These are phyloP conservation scores for Anolis apletophallus DNA, from an alignment of 2,797 vertebrate genomes.

Conservation along the genomic window DNA sequence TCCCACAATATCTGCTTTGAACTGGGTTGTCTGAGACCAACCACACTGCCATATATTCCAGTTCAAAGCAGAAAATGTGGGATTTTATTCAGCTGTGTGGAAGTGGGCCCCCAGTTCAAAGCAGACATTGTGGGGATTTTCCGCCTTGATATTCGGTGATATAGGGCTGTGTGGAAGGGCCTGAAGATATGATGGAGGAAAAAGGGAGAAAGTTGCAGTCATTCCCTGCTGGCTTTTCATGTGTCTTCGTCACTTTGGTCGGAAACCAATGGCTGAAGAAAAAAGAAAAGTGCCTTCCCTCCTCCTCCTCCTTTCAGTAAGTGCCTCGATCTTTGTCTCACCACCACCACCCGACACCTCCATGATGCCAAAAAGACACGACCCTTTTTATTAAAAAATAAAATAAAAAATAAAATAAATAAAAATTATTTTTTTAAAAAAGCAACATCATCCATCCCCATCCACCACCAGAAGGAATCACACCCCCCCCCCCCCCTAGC, in stretches of 20 bases:
- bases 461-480: conserved; percentile 40
- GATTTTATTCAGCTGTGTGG: too few species aligned
- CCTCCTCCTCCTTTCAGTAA: conserved; percentile 51
- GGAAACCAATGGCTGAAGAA: conserved; percentile 40
- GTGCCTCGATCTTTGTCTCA: conserved; percentile 53
- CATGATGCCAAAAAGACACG: conserved; percentile 74
- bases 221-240: conserved; percentile 69
- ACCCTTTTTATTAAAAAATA: conserved; percentile 47
- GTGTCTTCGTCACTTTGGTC: conserved; percentile 71
- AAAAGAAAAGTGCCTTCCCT: conserved; percentile 47
- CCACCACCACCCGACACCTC: conserved; percentile 61
- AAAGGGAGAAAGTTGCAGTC: conserved; percentile 81
- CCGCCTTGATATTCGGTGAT: too few species aligned
- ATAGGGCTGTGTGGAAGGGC: too few species aligned
- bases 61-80: too few species aligned
- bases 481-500: too few species aligned
- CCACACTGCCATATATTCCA: too few species aligned
- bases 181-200: conserved; percentile 73
- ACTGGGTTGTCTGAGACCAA: too few species aligned
- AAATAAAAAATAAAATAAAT: too few species aligned
- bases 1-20: too few species aligned
- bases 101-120: too few species aligned
- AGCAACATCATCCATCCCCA: conserved; percentile 58
- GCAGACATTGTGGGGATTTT: too few species aligned
- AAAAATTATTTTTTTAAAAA: conserved; percentile 61